Evolutionary conservation across 2,888 invertebrate species (phyloP), one percentile per base, ranked within the genome.

Genomic region (Opisthograptis luteolata): DNA sequence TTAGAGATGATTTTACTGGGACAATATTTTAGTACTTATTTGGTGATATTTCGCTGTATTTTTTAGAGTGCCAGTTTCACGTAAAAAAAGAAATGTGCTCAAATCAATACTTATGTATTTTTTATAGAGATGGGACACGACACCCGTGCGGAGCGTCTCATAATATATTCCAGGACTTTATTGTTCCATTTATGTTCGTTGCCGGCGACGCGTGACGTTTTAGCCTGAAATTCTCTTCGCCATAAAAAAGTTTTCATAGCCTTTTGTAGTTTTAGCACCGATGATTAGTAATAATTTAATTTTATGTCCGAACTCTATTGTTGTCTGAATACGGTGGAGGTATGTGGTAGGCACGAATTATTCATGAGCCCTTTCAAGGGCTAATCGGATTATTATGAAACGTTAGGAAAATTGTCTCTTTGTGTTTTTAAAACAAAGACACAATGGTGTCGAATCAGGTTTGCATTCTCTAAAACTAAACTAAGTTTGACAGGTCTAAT

Each of bases 101-200:
- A n/a, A n/a, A n/a, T n/a, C n/a, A n/a, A n/a, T n/a, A n/a, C n/a
- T n/a, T n/a, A n/a, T n/a, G 3, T 8, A 25, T n/a, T 2, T 25
- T 25, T 7, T 19, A 34, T 34, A 34, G 20, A 14, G 31, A 25
- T 30, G 36, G 30, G 30, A 37, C 14, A 37, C 32, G 25, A 36
- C 28, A 42, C 39, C 62, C 14, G 66, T 66, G 66, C 64, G 35
- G 7, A 13, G 13, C 15, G 49, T 47, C 60, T 56, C 19, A 45
- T 12, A 44, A 42, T 31, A 55, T 70, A 69, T 69, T 66, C 64
- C 35, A 15, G 49, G 35, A 14, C 52, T 75, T 77, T 75, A 78
- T 36, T 76, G 72, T 70, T 56, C 65, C 70, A 52, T 79, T 82
- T 77, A 82, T 57, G 70, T 70, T 57, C 68, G 71, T 73, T 75